These are phyloP conservation scores for Drosophila anomelani DNA, from an alignment of 2,888 invertebrate species.

Conservation along the genomic window DNA sequence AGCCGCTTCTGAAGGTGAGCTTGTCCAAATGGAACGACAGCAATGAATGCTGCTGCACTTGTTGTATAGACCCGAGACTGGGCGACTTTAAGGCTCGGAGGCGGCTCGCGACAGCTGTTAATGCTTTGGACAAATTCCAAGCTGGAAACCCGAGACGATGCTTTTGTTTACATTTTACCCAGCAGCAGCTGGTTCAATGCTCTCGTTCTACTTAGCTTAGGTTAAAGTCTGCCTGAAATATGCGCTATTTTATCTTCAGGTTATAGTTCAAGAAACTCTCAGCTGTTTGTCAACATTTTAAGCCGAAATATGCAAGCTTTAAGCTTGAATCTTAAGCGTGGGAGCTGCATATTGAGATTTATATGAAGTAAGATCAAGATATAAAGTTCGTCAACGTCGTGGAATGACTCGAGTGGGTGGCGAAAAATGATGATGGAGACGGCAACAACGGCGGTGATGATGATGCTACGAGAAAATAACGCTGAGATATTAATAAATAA, in stretches of 20 bases:
- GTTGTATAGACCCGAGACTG: constrained; percentile 22
- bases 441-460: background rate
- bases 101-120: constrained; percentile 41
- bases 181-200: constrained; percentile 20
- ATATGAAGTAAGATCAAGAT: constrained; percentile 31
- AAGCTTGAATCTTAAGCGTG: constrained; percentile 34
- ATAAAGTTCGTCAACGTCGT: constrained; percentile 57
- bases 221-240: background rate
- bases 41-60: constrained; percentile 36
- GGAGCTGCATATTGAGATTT: constrained; percentile 37
- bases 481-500: constrained; percentile 41
- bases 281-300: constrained; percentile 25
- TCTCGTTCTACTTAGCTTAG: constrained; percentile 17
- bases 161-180: constrained; percentile 28
- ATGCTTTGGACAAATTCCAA: constrained; percentile 23
- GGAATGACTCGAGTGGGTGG: constrained; percentile 62
- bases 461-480: constrained; percentile 32
- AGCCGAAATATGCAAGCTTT: constrained; percentile 24
- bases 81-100: constrained; percentile 10
- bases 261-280: constrained; percentile 15
- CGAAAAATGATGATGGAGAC: constrained; percentile 16
- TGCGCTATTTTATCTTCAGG: background rate
- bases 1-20: constrained; percentile 68
- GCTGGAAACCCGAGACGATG: constrained; percentile 20
- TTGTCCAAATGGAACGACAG: constrained; percentile 58